phyloP scores from a whole-genome alignment of 2,113 vertebrate genomes.

The Lamprologus lemairii region DNA sequence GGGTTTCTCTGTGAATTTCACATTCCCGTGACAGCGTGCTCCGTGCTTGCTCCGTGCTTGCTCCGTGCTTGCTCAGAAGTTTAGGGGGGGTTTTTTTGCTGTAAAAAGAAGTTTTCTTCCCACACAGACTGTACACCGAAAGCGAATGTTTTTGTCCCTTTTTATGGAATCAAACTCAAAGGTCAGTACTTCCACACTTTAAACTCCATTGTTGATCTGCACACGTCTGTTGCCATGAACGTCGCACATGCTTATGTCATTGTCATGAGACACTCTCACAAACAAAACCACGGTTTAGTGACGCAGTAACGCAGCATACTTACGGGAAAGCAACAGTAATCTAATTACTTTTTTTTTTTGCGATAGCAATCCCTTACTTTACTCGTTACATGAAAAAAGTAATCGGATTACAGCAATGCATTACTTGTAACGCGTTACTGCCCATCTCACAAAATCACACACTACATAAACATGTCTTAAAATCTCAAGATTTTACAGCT shows the following conservation, averaged over 20 bases:
- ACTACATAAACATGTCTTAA: background rate
- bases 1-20: background rate
- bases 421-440: background rate
- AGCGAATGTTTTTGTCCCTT: background rate
- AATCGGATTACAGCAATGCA: background rate
- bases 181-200: background rate
- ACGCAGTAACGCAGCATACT: background rate
- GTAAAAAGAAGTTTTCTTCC: background rate
- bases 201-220: background rate
- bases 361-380: background rate
- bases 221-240: background rate
- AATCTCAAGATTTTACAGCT: background rate
- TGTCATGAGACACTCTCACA: background rate
- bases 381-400: background rate
- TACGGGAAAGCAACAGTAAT: background rate
- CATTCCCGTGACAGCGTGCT: accelerated
- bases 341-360: background rate
- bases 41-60: background rate
- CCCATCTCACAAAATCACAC: background rate
- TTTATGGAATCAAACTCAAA: background rate
- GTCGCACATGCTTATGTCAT: accelerated
- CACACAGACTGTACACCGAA: background rate
- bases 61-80: background rate
- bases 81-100: accelerated
- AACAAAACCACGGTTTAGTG: background rate